phyloP scores from a whole-genome alignment of 1,140 invertebrate species.

The Babylonia areolata region DNA sequence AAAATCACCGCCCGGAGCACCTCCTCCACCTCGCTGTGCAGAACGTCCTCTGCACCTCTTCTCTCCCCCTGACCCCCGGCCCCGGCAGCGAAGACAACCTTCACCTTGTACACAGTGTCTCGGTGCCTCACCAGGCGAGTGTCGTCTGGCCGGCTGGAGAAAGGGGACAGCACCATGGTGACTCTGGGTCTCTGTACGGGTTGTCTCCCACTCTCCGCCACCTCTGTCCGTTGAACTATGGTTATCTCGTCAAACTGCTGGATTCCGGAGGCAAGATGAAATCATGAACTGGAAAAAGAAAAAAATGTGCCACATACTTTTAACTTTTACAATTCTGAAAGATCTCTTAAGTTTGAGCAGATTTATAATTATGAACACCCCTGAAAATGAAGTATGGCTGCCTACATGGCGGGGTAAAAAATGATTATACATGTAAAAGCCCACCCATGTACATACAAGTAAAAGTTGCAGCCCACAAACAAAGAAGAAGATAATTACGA shows the following conservation, averaged over 20 bases:
- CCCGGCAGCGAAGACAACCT: background rate
- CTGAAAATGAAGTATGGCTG: too few species aligned
- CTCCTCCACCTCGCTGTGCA: slow-evolving; percentile 4
- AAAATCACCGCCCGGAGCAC: background rate
- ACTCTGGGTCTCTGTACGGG: too few species aligned
- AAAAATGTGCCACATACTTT: background rate
- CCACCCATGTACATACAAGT: too few species aligned
- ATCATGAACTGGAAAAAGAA: background rate
- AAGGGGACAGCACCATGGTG: background rate
- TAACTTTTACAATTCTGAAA: background rate
- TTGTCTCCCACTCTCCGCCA: background rate
- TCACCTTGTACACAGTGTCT: background rate
- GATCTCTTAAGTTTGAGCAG: background rate
- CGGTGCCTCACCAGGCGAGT: background rate
- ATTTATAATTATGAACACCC: background rate
- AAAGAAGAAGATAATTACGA: too few species aligned
- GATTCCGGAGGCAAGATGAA: background rate
- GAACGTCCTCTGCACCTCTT: background rate
- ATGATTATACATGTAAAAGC: too few species aligned
- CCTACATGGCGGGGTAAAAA: too few species aligned
- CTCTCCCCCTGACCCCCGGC: background rate
- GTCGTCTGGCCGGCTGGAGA: background rate
- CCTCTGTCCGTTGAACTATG: background rate
- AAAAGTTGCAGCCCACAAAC: too few species aligned
- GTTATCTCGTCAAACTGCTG: background rate